Evolutionary conservation across 1,140 invertebrate genomes (phyloP).

Genomic region (Eciton burchellii): DNA sequence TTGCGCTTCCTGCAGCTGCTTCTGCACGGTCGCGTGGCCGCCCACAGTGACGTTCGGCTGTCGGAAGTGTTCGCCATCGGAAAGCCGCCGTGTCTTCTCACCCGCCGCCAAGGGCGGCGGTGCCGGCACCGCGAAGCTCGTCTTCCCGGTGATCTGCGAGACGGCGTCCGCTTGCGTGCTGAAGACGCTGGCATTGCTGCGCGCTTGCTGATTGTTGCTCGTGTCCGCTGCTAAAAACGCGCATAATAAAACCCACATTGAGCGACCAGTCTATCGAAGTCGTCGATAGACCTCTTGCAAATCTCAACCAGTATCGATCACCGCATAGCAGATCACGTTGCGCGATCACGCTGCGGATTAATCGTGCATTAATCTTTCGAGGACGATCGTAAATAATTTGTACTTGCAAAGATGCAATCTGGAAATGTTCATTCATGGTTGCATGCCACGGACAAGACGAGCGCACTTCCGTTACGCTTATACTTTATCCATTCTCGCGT

Average conservation of each 20-base stretch:
- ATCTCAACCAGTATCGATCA: too few relatives aligned
- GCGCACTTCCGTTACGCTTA: not conserved
- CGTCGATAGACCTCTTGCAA: too few relatives aligned
- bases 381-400: too few relatives aligned
- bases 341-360: too few relatives aligned
- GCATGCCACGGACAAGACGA: not conserved
- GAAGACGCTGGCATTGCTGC: slow-evolving; percentile 83
- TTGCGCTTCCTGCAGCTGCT: slow-evolving; percentile 86
- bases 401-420: too few relatives aligned
- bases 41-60: slow-evolving; percentile 86
- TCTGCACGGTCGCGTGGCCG: slow-evolving; percentile 81
- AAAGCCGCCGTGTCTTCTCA: slow-evolving; percentile 88
- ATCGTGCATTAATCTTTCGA: too few relatives aligned
- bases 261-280: not conserved
- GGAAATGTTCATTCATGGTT: not conserved
- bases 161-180: slow-evolving; percentile 84
- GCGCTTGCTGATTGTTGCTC: slow-evolving; percentile 83
- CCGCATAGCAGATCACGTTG: too few relatives aligned
- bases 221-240: slow-evolving; percentile 85
- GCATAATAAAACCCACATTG: not conserved
- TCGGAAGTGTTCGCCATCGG: slow-evolving; percentile 88
- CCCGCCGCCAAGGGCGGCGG: slow-evolving; percentile 85
- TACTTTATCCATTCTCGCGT: slow-evolving; percentile 22
- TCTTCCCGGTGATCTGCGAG: slow-evolving; percentile 83
- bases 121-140: slow-evolving; percentile 88